phyloP scores from a whole-genome alignment of 2,113 vertebrate genomes.

The Manacus vitellinus region DNA sequence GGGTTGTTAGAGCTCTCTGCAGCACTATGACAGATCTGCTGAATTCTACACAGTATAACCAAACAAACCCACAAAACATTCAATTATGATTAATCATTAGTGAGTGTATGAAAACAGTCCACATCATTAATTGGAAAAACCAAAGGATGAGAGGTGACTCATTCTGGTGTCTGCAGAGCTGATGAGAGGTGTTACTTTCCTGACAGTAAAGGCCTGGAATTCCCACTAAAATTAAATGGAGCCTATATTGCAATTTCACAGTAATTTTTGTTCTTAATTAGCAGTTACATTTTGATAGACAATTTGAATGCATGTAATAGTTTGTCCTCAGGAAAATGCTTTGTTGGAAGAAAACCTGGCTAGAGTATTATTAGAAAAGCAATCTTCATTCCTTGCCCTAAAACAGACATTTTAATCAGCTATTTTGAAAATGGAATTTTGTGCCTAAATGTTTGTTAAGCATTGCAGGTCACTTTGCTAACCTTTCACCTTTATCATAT shows the following conservation, averaged over 20 bases:
- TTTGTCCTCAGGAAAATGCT: neutral
- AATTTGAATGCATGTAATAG: constrained; percentile 21
- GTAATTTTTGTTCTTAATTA: constrained; percentile 66
- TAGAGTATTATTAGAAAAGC: neutral
- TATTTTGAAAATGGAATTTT: neutral
- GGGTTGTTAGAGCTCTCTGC: neutral
- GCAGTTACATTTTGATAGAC: constrained; percentile 56
- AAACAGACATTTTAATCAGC: neutral
- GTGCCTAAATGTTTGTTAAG: neutral
- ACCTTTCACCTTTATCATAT: neutral
- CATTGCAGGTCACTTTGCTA: neutral
- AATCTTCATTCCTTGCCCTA: neutral
- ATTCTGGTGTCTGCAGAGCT: constrained; percentile 3
- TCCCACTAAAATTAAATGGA: constrained; percentile 52
- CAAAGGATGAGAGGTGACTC: neutral
- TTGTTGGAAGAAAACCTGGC: neutral
- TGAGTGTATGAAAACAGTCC: constrained; percentile 21
- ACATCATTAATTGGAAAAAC: constrained; percentile 40
- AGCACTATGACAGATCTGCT: neutral
- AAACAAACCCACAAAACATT: neutral
- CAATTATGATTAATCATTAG: neutral
- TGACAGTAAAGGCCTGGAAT: constrained; percentile 25
- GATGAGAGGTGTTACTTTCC: constrained; percentile 49
- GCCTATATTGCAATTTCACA: constrained; percentile 63
- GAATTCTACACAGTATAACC: neutral